These are phyloP conservation scores for Oxyura jamaicensis DNA, from an alignment of 2,113 vertebrate species.

Conservation along the genomic window DNA sequence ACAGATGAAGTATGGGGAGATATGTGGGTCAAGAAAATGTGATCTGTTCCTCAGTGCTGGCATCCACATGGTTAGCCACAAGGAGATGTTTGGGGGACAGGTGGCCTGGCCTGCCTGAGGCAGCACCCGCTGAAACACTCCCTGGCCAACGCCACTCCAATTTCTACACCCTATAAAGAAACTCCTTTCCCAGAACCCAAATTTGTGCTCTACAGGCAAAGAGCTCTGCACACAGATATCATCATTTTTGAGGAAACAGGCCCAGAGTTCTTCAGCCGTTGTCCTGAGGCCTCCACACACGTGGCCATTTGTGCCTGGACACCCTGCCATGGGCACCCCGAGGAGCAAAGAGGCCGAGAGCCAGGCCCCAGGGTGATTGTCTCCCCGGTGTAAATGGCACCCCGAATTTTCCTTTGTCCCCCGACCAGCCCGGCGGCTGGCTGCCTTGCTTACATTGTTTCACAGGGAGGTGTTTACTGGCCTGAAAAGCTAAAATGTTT, in stretches of 20 bases:
- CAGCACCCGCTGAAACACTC: accelerated
- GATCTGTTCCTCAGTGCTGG: neutral
- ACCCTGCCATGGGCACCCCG: neutral
- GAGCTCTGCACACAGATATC: neutral
- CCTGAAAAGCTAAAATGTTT: constrained; percentile 3
- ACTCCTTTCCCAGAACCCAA: neutral
- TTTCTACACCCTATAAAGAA: neutral
- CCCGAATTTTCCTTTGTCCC: neutral
- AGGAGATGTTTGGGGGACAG: neutral
- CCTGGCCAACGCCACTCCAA: neutral
- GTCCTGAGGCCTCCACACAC: neutral
- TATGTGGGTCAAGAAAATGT: accelerated
- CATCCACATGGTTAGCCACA: neutral
- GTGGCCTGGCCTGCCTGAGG: neutral
- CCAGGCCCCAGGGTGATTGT: accelerated
- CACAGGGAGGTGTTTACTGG: neutral
- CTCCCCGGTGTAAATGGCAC: accelerated
- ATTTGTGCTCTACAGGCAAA: neutral
- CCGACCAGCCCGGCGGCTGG: neutral
- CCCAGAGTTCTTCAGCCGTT: neutral
- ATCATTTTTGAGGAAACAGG: neutral
- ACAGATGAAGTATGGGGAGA: neutral
- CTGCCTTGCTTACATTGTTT: neutral
- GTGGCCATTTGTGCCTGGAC: neutral
- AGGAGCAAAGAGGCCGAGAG: accelerated